Base-by-base conservation (phyloP, 2,113 vertebrate genomes). In the Xerus inauris region DNA sequence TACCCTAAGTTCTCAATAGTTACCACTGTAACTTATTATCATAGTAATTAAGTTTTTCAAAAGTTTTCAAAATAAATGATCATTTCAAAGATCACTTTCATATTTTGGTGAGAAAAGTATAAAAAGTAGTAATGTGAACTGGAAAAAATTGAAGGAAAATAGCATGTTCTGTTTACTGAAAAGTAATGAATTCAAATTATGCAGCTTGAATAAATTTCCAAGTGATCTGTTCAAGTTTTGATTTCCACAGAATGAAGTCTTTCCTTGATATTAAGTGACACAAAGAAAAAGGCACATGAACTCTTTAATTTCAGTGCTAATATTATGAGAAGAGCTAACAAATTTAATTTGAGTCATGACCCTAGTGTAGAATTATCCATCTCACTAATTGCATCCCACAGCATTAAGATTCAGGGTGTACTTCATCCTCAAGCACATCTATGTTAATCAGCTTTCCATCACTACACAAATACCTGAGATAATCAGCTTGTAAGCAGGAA, bases 41-140 rank as follows among this genome's bases (percentile, higher is more conserved):
- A 40, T 38, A 93, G 32, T 10, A 62, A 20, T 32, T 32, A 19
- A 80, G 54, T 57, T 57, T 40, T 20, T 12, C 22, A 81, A 93
- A 87, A 49, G 4, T 67, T 96, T 69, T 87, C 6, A 92, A 76
- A 73, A 59, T 71, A 75, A 96, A 69, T 80, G 47, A 71, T 30
- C 38, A 88, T 62, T 73, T 79, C 38, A 84, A 77, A 67, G 28
- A 42, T 54, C 38, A 82, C 32, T 89, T 92, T 75, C 30, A 91
- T 20, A 54, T 77, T 85, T 59, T 72, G 51, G 5, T 94, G 40
- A 71, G 14, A 83, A 94, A 80, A 65, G 20, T 20, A 94, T 24
- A 80, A 92, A 86, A 75, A 51, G 12, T 51, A 57, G 11, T 72
- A 67, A 81, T 69, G 64, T 40, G 30, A 94, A 6, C 57, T 90